Conservation (phyloP, 2,113 vertebrate genomes). For the Montifringilla adamsi region DNA sequence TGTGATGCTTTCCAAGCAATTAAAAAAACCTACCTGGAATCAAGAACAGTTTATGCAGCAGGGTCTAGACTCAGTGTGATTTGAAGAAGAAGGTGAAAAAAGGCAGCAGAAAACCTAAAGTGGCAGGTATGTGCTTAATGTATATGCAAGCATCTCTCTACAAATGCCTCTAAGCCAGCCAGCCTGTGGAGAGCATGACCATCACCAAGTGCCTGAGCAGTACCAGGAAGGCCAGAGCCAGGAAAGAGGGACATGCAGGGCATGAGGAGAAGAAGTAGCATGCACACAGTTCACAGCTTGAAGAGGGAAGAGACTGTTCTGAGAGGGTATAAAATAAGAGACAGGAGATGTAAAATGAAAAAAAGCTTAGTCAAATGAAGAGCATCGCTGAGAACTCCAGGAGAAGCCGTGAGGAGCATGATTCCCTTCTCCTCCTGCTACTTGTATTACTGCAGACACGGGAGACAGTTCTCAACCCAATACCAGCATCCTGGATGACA, state of each 20-base stretch:
- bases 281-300: background rate
- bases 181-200: background rate
- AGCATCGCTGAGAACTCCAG: background rate
- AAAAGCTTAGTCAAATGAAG: background rate
- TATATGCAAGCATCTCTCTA: background rate
- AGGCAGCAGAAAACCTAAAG: background rate
- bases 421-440: background rate
- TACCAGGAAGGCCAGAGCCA: background rate
- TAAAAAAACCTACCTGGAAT: background rate
- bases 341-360: background rate
- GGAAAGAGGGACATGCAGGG: background rate
- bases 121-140: background rate
- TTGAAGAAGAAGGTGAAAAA: background rate
- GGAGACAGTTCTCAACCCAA: background rate
- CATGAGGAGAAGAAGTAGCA: background rate
- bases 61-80: background rate
- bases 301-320: background rate
- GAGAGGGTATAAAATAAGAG: background rate
- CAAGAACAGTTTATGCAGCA: background rate
- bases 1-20: background rate
- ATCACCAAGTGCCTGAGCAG: background rate
- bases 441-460: background rate
- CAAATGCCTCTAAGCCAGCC: background rate
- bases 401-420: background rate
- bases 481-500: background rate